Evolutionary conservation across 2,888 invertebrate genomes (phyloP), one percentile per base, ranked within the genome.

Genomic region (Lepidochrysops patricia): DNA sequence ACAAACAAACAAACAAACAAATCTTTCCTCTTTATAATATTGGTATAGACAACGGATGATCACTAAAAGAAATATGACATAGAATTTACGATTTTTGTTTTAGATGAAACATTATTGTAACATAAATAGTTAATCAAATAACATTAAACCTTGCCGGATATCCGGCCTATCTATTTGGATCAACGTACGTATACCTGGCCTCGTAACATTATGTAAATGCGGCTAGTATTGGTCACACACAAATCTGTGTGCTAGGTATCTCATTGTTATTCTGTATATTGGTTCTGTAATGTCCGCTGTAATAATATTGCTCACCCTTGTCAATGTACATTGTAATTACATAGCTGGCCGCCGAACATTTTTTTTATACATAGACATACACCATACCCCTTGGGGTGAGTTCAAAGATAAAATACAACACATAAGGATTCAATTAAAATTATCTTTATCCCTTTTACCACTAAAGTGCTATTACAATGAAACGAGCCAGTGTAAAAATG

Each of bases 251-350:
- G 50, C 50, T n/a, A n/a, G n/a, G n/a, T n/a, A 26, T 50, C 50
- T 50, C 50, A 50, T 50, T 50, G 50, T 50, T 50, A 26, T 26
- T 50, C 50, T n/a, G 26, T 26, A 50, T 26, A 50, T 50, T 26
- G 50, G 26, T 50, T 50, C 50, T 50, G 50, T 50, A 26, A 50
- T 50, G 50, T 13, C 15, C 50, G n/a, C n/a, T 43, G 43, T 43
- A 43, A 43, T 26, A 4, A 2, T 12, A 25, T 50, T n/a, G 4
- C 37, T 37, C 15, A 43, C 43, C 12, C 19, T 43, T 19, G 23
- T 43, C 43, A 43, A 43, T 12, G 5, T 43, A 19, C 29, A 29
- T 1, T 9, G 29, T 29, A 43, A 19, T n/a, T n/a, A n/a, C n/a
- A n/a, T n/a, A n/a, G n/a, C n/a, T n/a, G n/a, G n/a, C n/a, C n/a